Evolutionary conservation across 2,113 vertebrate species (phyloP).

Genomic region (Diphyllodes magnificus): DNA sequence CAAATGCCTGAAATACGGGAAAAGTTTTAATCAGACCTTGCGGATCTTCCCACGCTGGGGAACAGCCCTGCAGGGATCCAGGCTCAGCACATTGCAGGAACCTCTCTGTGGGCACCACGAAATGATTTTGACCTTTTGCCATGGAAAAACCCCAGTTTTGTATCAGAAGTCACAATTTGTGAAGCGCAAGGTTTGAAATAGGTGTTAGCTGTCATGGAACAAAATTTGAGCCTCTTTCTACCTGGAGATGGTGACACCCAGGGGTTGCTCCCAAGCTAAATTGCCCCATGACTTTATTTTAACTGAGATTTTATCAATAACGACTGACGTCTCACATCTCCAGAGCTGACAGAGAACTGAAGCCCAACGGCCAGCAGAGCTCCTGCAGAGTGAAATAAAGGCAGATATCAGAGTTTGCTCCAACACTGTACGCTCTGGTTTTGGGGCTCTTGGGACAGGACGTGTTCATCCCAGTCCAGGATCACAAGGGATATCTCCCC

Average conservation of each 20-base stretch:
- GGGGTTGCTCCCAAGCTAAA: neutral
- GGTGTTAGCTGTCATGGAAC: accelerated
- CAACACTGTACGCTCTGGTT: neutral
- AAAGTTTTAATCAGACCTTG: neutral
- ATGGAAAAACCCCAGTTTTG: accelerated
- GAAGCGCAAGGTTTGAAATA: neutral
- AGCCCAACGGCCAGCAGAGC: accelerated
- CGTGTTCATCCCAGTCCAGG: accelerated
- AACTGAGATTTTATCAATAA: neutral
- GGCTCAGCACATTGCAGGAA: accelerated
- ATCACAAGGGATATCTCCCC: accelerated
- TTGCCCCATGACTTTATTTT: neutral
- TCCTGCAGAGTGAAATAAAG: neutral
- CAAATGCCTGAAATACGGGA: neutral
- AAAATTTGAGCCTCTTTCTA: neutral
- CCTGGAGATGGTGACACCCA: neutral
- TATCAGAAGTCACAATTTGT: neutral
- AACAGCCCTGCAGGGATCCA: neutral
- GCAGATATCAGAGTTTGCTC: neutral
- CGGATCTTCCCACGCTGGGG: neutral
- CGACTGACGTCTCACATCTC: neutral
- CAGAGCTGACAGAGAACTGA: neutral
- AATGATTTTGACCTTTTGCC: neutral
- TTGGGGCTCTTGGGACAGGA: too few relatives aligned
- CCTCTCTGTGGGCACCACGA: neutral